phyloP scores from a whole-genome alignment of 2,113 vertebrate genomes.

The Thomomys bottae region DNA sequence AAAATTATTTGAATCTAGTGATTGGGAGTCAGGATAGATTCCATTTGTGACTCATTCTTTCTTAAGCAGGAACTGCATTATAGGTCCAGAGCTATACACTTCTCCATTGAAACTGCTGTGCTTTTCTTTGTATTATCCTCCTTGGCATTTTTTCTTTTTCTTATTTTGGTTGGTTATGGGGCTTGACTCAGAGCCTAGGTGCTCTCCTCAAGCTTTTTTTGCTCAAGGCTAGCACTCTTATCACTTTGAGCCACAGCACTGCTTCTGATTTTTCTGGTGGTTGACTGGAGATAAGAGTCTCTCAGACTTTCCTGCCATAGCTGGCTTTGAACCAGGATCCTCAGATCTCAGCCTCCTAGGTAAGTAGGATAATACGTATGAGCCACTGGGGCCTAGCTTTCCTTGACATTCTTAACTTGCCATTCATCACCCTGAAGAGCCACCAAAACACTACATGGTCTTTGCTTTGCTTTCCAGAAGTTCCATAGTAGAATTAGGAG shows the following conservation, averaged over 20 bases:
- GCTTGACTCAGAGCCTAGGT: too few relatives aligned
- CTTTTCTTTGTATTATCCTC: not conserved
- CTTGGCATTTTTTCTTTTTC: not conserved
- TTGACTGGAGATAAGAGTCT: too few relatives aligned
- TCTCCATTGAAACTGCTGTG: not conserved
- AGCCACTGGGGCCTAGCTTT: not conserved
- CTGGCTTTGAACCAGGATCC: too few relatives aligned
- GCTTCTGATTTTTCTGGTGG: too few relatives aligned
- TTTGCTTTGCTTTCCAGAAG: not conserved
- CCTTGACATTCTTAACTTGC: not conserved
- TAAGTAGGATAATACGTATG: too few relatives aligned
- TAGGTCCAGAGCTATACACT: not conserved
- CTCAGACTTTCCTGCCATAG: too few relatives aligned
- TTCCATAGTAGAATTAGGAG: not conserved
- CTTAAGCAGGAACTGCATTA: not conserved
- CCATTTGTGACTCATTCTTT: not conserved
- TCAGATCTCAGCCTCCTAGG: too few relatives aligned
- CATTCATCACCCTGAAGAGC: not conserved
- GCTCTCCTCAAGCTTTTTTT: too few relatives aligned
- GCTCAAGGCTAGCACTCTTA: too few relatives aligned
- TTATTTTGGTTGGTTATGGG: too few relatives aligned
- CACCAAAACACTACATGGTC: not conserved
- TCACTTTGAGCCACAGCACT: too few relatives aligned
- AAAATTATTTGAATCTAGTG: conserved; percentile 58
- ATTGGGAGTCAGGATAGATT: conserved; percentile 7